Percentiles rank a stretch among this genome's conserved stretches.
phyloP scores from a whole-genome alignment of 2,113 vertebrate genomes.

The Macquaria australasica region DNA sequence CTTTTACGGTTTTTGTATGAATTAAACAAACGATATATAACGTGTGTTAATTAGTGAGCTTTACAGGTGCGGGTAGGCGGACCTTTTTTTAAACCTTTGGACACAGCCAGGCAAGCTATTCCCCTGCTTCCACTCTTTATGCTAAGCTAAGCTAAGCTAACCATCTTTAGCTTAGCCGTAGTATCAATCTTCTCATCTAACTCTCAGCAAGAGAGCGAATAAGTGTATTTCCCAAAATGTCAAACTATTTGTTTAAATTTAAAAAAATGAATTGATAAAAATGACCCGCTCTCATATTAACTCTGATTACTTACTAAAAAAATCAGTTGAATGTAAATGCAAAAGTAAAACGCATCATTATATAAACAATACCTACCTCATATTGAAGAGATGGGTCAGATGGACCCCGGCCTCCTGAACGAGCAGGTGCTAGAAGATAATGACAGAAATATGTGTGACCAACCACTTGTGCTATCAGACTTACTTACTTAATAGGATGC shows the following conservation, averaged over 20 bases:
- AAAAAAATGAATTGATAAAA: not conserved
- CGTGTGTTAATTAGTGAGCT: not conserved
- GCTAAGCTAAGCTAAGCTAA: constrained; percentile 5
- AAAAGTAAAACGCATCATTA: not conserved
- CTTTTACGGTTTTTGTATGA: not conserved
- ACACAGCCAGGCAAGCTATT: too few relatives aligned
- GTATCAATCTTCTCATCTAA: not conserved
- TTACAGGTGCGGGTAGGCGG: not conserved
- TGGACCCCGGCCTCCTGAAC: not conserved
- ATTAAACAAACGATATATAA: not conserved
- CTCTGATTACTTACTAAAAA: too few relatives aligned
- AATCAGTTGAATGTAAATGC: not conserved
- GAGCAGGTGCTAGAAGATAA: constrained; percentile 40
- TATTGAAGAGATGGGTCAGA: constrained; percentile 59
- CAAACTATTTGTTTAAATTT: not conserved
- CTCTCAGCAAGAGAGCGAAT: too few relatives aligned
- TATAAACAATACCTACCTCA: constrained; percentile 60
- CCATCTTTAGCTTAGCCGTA: too few relatives aligned
- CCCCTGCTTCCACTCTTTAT: not conserved
- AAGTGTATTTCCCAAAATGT: not conserved
- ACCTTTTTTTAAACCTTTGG: not conserved
- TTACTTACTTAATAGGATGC: not conserved
- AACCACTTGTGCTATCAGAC: not conserved
- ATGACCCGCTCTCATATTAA: not conserved
- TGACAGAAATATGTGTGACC: not conserved